Conservation (phyloP, 1,140 invertebrate genomes). For the Apis laboriosa region DNA sequence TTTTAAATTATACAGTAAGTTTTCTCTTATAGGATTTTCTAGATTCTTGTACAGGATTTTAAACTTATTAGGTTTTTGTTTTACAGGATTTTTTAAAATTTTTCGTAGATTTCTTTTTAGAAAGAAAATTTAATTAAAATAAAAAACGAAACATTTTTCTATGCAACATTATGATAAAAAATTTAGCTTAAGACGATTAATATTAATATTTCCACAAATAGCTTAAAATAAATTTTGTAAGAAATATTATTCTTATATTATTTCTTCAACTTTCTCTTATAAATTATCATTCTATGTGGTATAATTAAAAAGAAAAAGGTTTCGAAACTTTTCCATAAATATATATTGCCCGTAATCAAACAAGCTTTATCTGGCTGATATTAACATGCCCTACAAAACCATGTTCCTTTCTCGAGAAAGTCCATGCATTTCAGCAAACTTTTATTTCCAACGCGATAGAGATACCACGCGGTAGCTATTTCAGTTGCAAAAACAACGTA, state of each 20-base stretch:
- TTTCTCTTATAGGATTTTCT: no score
- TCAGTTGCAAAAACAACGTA: constrained; percentile 24
- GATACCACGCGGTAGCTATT: no score
- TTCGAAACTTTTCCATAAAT: not conserved
- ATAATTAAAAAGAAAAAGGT: not conserved
- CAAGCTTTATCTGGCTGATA: not conserved
- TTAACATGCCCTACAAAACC: not conserved
- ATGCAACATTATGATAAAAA: no score
- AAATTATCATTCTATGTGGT: not conserved
- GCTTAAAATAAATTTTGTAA: no score
- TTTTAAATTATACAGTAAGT: no score
- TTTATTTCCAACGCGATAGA: constrained; percentile 7
- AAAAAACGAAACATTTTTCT: no score
- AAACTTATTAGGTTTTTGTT: no score
- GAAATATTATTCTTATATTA: not conserved
- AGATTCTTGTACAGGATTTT: no score
- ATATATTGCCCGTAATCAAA: not conserved
- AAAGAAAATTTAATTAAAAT: no score
- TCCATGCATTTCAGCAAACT: not conserved
- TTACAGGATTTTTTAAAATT: not conserved
- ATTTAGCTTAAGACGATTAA: no score
- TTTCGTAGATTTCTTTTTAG: not conserved
- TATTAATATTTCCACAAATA: no score
- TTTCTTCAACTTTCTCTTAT: not conserved
- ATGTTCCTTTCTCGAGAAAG: not conserved